Evolutionary conservation across 2,888 invertebrate genomes (phyloP).

Genomic region (Diaprepes abbreviatus): DNA sequence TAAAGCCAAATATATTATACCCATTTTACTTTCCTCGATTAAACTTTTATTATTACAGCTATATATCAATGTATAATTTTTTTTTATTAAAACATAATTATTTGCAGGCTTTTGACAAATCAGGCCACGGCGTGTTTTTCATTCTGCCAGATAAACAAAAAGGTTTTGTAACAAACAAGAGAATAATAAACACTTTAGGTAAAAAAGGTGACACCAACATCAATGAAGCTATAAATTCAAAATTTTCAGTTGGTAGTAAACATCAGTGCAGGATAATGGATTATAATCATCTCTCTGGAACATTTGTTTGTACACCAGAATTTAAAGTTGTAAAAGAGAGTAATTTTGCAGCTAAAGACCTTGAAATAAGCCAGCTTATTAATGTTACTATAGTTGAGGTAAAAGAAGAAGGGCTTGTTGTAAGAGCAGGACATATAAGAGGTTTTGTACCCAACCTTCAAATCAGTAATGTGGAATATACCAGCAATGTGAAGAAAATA

Average conservation of each 20-base stretch:
- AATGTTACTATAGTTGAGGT: slow-evolving; percentile 70
- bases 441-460: slow-evolving; percentile 74
- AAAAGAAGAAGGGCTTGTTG: slow-evolving; percentile 68
- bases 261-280: slow-evolving; percentile 73
- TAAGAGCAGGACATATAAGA: slow-evolving; percentile 71
- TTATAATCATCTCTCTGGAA: slow-evolving; percentile 76
- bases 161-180: slow-evolving; percentile 62
- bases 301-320: slow-evolving; percentile 79
- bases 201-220: slow-evolving; percentile 64
- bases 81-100: background rate
- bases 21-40: no score
- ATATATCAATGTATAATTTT: no score
- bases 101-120: slow-evolving; percentile 56
- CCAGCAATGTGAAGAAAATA: slow-evolving; percentile 68
- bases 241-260: slow-evolving; percentile 68
- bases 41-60: no score
- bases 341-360: slow-evolving; percentile 70
- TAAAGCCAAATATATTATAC: no score
- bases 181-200: slow-evolving; percentile 57
- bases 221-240: slow-evolving; percentile 64
- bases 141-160: slow-evolving; percentile 57
- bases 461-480: slow-evolving; percentile 69
- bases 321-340: slow-evolving; percentile 71
- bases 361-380: slow-evolving; percentile 72
- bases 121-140: slow-evolving; percentile 59